phyloP scores from a whole-genome alignment of 2,888 invertebrate species.

The Fissipunctia ypsillon region DNA sequence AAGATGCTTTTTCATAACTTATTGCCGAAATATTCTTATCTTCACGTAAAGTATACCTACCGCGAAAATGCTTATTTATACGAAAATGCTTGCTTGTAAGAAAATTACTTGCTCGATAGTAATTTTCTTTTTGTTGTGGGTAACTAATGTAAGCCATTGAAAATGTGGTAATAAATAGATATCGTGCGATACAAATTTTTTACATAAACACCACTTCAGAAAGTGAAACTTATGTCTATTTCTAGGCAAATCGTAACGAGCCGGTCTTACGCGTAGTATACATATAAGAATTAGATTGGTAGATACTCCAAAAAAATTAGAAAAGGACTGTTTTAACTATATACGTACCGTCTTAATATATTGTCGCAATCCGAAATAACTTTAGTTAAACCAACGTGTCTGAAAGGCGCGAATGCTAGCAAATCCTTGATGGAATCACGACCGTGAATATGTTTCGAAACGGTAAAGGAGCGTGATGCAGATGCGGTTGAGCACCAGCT shows the following conservation, averaged over 20 bases:
- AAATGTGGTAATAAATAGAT: slow-evolving; percentile 33
- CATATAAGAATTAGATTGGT: neutral
- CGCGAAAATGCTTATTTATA: slow-evolving; percentile 18
- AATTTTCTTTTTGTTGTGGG: slow-evolving; percentile 40
- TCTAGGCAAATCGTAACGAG: slow-evolving; percentile 20
- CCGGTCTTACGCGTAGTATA: slow-evolving; percentile 15
- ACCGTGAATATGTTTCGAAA: slow-evolving; percentile 79
- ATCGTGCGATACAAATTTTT: slow-evolving; percentile 55
- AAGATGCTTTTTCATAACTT: neutral
- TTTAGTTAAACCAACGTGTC: slow-evolving; percentile 63
- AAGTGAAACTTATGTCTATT: slow-evolving; percentile 53
- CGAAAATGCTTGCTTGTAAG: too few relatives aligned
- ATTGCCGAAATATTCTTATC: neutral
- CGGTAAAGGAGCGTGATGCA: slow-evolving; percentile 65
- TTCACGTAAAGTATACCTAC: neutral
- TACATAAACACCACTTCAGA: slow-evolving; percentile 40
- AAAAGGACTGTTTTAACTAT: slow-evolving; percentile 15
- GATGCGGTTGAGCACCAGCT: slow-evolving; percentile 63
- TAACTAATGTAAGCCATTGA: slow-evolving; percentile 21
- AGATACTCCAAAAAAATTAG: neutral
- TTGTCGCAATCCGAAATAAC: slow-evolving; percentile 66
- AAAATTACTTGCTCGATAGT: slow-evolving; percentile 7
- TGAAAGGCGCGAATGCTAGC: slow-evolving; percentile 64
- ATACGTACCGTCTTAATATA: slow-evolving; percentile 67
- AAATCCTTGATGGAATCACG: slow-evolving; percentile 72